Conservation (phyloP, 2,888 invertebrate genomes). For the Cerceris rybyensis region DNA sequence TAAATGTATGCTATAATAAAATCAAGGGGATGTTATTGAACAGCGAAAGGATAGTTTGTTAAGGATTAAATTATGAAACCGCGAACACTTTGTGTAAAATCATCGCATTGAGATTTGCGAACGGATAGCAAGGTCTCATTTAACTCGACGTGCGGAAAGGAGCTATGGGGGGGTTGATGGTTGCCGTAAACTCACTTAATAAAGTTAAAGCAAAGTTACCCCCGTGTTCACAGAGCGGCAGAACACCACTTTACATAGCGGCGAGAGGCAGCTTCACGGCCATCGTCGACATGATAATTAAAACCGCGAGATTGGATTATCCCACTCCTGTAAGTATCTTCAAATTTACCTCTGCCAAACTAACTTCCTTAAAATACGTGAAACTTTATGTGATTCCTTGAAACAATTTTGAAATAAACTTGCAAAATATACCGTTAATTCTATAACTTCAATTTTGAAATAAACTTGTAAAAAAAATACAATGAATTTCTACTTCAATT, state of each 20-base stretch:
- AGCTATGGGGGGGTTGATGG: not conserved
- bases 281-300: constrained; percentile 92
- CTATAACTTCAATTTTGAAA: too few species aligned
- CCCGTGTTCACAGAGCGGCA: constrained; percentile 83
- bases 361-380: not conserved
- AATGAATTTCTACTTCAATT: too few species aligned
- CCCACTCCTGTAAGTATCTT: constrained; percentile 83
- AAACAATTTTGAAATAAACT: too few species aligned
- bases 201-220: constrained; percentile 47
- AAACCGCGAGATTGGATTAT: constrained; percentile 87
- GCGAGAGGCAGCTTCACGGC: constrained; percentile 92
- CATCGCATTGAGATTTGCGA: constrained; percentile 7
- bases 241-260: constrained; percentile 89
- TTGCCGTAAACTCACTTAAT: constrained; percentile 26
- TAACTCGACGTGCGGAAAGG: not conserved
- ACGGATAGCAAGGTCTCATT: constrained; percentile 4
- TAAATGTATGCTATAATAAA: not conserved
- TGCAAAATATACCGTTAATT: too few species aligned
- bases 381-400: too few species aligned
- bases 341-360: not conserved
- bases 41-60: not conserved
- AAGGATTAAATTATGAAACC: not conserved
- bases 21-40: not conserved
- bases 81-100: not conserved
- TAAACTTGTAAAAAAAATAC: too few species aligned